These are phyloP conservation scores for Chaetops frenatus DNA, from an alignment of 2,113 vertebrate genomes.

Conservation along the genomic window DNA sequence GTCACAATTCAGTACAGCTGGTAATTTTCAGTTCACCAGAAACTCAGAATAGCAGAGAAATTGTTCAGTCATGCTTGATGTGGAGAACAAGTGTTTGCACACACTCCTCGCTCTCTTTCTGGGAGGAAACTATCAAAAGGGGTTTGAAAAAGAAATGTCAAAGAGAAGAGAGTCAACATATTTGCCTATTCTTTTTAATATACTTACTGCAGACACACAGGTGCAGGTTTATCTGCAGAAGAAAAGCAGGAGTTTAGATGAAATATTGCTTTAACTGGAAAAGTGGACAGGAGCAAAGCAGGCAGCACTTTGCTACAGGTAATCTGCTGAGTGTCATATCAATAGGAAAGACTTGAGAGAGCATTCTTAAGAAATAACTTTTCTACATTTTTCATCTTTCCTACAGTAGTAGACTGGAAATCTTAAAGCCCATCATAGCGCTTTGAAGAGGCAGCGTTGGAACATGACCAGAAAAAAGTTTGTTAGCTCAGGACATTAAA, in stretches of 20 bases:
- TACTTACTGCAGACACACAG: neutral
- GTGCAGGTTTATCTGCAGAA: neutral
- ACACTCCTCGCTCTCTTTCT: neutral
- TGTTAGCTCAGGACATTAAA: neutral
- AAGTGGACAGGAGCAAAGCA: neutral
- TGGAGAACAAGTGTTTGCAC: conserved; percentile 46
- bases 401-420: neutral
- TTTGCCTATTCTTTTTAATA: neutral
- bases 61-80: conserved; percentile 51
- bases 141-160: neutral
- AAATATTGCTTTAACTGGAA: neutral
- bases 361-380: neutral
- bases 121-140: neutral
- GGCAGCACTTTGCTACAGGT: neutral
- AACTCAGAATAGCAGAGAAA: conserved; percentile 58
- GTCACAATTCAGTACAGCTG: conserved; percentile 43
- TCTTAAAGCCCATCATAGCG: neutral
- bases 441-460: neutral
- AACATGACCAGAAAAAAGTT: neutral
- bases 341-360: neutral
- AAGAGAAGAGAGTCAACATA: neutral
- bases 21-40: conserved; percentile 56
- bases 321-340: neutral
- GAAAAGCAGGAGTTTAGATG: neutral
- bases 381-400: neutral